Percentiles rank a stretch among this genome's conserved stretches.
Evolutionary conservation across 2,113 vertebrate genomes (phyloP).

Genomic region (Petroica traversi): DNA sequence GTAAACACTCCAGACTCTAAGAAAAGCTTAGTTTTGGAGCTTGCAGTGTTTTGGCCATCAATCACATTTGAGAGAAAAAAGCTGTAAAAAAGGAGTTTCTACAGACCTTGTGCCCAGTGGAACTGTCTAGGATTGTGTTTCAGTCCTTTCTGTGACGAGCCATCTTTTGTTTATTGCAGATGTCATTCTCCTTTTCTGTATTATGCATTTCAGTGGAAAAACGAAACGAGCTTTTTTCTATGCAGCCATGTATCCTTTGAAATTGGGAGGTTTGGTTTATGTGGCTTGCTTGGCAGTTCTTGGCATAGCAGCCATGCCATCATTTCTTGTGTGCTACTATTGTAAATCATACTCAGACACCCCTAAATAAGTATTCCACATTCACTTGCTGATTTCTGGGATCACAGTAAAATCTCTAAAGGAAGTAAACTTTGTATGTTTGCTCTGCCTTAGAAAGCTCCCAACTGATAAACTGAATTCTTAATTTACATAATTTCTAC

Average conservation of each 20-base stretch:
- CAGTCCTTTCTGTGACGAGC: neutral
- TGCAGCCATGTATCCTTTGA: conserved; percentile 84
- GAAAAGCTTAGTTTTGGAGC: neutral
- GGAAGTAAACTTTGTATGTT: neutral
- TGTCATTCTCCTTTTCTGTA: conserved; percentile 80
- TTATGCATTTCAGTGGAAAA: conserved; percentile 83
- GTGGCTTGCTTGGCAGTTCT: neutral
- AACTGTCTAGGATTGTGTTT: neutral
- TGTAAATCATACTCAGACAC: neutral
- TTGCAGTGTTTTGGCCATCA: neutral
- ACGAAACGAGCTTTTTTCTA: conserved; percentile 76
- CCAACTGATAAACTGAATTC: neutral
- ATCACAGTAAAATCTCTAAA: neutral
- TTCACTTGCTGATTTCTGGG: neutral
- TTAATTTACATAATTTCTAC: neutral
- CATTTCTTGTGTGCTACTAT: neutral
- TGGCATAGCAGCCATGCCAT: neutral
- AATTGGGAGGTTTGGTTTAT: neutral
- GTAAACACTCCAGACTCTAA: neutral
- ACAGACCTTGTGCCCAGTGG: neutral
- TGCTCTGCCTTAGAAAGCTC: neutral
- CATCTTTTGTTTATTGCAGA: conserved; percentile 74
- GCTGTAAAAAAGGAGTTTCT: neutral
- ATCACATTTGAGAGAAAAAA: neutral
- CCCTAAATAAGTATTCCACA: neutral